A percentile compares a stretch with the other conserved stretches of the same genome.
These are phyloP conservation scores for Cotesia glomerata DNA, from an alignment of 1,140 invertebrate genomes.

Conservation along the genomic window DNA sequence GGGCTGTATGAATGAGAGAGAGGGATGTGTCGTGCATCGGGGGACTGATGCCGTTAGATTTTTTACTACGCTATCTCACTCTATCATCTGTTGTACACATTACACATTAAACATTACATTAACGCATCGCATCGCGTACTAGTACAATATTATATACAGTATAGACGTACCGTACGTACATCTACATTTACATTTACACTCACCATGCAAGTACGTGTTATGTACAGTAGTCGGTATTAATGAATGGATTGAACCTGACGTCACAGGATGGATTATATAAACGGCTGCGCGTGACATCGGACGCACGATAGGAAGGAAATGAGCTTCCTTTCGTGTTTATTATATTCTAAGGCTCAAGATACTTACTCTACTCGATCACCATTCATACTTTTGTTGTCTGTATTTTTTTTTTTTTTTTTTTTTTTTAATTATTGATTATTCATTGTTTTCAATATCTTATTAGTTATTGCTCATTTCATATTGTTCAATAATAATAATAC, in stretches of 20 bases:
- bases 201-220: not conserved
- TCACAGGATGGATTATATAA: slow-evolving; percentile 55
- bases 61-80: slow-evolving; percentile 6
- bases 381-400: slow-evolving; percentile 13
- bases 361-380: slow-evolving; percentile 20
- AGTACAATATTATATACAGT: no score
- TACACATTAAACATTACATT: not conserved
- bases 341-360: slow-evolving; percentile 40
- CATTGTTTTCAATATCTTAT: no score
- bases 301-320: slow-evolving; percentile 49
- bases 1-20: not conserved
- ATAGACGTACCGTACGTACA: no score
- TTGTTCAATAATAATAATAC: no score
- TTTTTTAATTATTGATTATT: no score
- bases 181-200: no score
- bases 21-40: not conserved
- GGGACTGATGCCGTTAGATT: slow-evolving; percentile 25
- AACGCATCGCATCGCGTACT: no score
- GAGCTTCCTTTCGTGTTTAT: slow-evolving; percentile 47
- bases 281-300: slow-evolving; percentile 48
- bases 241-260: slow-evolving; percentile 54
- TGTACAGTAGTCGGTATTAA: slow-evolving; percentile 26
- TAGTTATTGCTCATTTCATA: no score
- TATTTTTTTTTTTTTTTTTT: no score
- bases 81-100: no score